A percentile compares a stretch with the other conserved stretches of the same genome.
These are phyloP conservation scores for Paguma larvata DNA, from an alignment of 2,797 vertebrate genomes.

Conservation along the genomic window DNA sequence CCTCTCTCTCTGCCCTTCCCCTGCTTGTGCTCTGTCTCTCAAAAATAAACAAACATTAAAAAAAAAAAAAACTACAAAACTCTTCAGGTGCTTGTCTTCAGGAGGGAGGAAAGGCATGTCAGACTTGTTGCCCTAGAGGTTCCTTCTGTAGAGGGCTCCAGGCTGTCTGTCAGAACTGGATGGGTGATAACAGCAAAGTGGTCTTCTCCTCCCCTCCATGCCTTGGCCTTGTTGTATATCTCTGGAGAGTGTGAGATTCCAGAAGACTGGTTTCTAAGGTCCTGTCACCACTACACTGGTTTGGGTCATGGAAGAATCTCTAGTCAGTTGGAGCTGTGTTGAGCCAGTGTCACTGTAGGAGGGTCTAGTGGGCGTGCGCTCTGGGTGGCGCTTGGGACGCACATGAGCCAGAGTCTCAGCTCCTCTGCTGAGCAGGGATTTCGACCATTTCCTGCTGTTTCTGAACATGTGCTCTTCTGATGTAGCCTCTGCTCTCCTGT, in stretches of 20 bases:
- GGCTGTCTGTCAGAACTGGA: neutral
- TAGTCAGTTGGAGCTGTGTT: neutral
- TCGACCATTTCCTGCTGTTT: slow-evolving; percentile 29
- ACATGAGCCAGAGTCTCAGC: neutral
- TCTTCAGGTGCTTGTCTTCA: slow-evolving; percentile 39
- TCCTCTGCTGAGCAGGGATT: neutral
- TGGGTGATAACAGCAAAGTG: neutral
- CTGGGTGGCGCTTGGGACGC: neutral
- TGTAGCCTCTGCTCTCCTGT: neutral
- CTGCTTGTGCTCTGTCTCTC: too few species aligned
- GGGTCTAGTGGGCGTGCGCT: neutral
- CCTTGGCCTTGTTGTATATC: neutral
- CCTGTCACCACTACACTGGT: neutral
- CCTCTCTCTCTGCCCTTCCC: too few species aligned
- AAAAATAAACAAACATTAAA: too few species aligned
- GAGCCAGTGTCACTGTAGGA: neutral
- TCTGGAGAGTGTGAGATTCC: neutral
- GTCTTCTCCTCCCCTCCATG: neutral
- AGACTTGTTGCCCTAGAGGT: neutral
- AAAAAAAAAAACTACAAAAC: neutral
- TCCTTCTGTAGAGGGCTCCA: neutral
- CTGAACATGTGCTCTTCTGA: neutral
- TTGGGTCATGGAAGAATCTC: neutral
- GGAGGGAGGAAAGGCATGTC: neutral
- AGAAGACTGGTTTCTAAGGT: slow-evolving; percentile 12